Conservation (phyloP, 1,140 invertebrate genomes). For the Tachypleus tridentatus region DNA sequence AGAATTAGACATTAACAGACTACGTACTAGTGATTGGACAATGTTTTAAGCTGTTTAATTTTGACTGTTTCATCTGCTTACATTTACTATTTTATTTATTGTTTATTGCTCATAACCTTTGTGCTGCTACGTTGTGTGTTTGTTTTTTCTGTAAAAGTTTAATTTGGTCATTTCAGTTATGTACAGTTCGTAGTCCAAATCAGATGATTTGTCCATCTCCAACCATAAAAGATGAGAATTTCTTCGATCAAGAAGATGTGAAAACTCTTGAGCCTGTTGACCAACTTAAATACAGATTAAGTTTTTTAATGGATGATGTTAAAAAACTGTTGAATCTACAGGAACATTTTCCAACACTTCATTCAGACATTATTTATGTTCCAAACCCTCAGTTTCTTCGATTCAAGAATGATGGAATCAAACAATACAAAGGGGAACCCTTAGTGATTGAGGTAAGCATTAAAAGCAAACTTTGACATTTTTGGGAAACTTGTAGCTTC, state of each 20-base stretch:
- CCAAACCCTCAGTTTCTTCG: constrained; percentile 82
- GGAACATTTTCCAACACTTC: constrained; percentile 65
- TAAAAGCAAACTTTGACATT: no score
- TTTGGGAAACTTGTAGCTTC: no score
- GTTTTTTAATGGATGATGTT: constrained; percentile 94
- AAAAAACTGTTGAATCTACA: constrained; percentile 73
- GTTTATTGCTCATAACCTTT: no score
- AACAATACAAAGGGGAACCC: constrained; percentile 85
- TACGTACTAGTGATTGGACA: no score
- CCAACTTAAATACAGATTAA: constrained; percentile 45
- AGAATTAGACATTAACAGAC: no score
- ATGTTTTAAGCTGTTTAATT: no score
- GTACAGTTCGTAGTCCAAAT: constrained; percentile 68
- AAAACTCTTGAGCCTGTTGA: background rate
- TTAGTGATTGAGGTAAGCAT: constrained; percentile 83
- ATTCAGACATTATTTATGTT: constrained; percentile 70
- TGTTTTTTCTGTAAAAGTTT: no score
- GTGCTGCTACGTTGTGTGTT: no score
- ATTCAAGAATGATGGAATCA: constrained; percentile 45
- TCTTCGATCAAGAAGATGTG: no score
- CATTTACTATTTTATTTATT: no score
- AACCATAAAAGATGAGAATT: no score
- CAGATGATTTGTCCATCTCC: constrained; percentile 94
- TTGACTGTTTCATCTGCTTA: no score
- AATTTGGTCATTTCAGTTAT: constrained; percentile 31